Evolutionary conservation across 1,140 invertebrate species (phyloP).

Genomic region (Diuraphis noxia): DNA sequence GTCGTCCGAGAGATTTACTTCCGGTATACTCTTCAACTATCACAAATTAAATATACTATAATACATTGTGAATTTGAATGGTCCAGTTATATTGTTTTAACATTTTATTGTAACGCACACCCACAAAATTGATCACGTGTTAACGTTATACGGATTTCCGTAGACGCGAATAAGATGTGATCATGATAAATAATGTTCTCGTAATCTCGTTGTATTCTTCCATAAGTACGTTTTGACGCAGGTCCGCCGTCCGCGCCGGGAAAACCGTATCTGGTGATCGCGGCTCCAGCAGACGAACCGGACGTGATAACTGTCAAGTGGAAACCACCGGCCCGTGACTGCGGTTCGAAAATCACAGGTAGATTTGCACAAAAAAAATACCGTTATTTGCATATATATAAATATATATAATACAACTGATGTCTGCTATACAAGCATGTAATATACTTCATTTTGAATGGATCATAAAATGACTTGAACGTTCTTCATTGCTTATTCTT

Average conservation of each 20-base stretch:
- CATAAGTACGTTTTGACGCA: constrained; percentile 59
- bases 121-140: too few species aligned
- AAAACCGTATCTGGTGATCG: constrained; percentile 72
- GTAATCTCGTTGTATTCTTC: neutral
- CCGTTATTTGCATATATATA: neutral
- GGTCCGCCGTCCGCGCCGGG: constrained; percentile 77
- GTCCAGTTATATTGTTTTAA: too few species aligned
- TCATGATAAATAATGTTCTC: neutral
- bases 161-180: neutral
- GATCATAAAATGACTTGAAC: neutral
- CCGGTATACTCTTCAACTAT: too few species aligned
- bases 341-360: constrained; percentile 84
- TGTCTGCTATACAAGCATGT: neutral
- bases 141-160: neutral
- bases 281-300: constrained; percentile 71
- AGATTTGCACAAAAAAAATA: neutral
- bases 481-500: too few species aligned
- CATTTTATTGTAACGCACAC: too few species aligned
- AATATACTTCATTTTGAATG: neutral
- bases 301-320: constrained; percentile 86
- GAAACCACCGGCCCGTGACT: constrained; percentile 79
- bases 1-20: neutral
- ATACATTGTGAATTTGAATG: too few species aligned
- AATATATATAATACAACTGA: too few species aligned
- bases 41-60: too few species aligned